Base-by-base conservation (phyloP, 2,113 vertebrate species). In the Poeciliopsis prolifica region DNA sequence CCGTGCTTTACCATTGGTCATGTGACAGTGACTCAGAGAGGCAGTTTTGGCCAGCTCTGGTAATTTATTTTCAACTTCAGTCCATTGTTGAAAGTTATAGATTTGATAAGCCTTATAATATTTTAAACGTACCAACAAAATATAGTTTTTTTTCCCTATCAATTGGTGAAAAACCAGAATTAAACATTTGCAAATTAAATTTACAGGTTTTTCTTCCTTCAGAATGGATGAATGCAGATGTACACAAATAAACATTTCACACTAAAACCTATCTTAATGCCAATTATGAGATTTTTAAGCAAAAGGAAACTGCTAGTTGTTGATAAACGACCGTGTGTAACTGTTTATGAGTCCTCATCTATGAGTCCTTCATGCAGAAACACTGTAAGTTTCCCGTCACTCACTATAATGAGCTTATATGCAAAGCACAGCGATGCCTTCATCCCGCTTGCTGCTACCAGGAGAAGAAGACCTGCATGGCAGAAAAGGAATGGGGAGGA, bases 371-470 rank as follows among this genome's bases (percentile, higher is more conserved):
- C 62, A 69, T 15, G 42, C 72, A 71, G 77, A 40, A 80, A 67
- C 17, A 19, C 24, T 78, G 58, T 48, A 84, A 75, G 68, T 81
- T 86, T 61, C 62, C 69, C 37, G 70, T 78, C 80, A 74, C 66
- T 81, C 84, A 84, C 29, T 85, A 72, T 86, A 88, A 87, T 84
- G 80, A 83, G 81, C 74, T 85, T 85, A 85, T 77, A 67, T 66
- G 83, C 77, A 84, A 88, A 88, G 33, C 2, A 29, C 31, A 64
- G 66, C 5, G 60, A 61, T 70, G 65, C 69, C 74, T 81, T 82
- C 31, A 86, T 86, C 81, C 71, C 63, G 78, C 54, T 60, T 68
- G 71, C 75, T 78, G 72, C 77, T 77, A 78, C 30, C 48, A 31
- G 76, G 61, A 69, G 66, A 76, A 22, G 65, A 73, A 30, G 70